Base-by-base conservation (phyloP, 2,797 vertebrate species). In the Saxicola maurus region DNA sequence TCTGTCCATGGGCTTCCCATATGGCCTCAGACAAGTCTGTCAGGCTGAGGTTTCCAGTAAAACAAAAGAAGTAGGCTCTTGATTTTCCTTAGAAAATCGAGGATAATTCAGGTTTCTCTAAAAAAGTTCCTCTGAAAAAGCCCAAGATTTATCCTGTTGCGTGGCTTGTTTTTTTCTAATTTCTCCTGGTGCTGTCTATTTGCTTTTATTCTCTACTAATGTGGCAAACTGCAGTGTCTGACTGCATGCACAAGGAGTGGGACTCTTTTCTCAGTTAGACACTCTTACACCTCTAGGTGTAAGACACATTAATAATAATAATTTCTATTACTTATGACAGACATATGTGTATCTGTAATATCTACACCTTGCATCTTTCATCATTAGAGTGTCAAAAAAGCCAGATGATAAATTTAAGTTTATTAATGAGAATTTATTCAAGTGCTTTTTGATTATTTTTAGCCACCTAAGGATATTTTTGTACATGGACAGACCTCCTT, bases 11-110 rank as follows among this genome's bases (percentile, higher is more conserved):
- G 40, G 21, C 45, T 71, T 65, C 60, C 24, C 0, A 0, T 49
- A 24, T 6, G 17, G 66, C 15, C 11, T 40, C 69, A 57, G 35
- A 56, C 7, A 67, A 71, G 62, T 48, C 60, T 0, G 0, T 38
- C 43, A 83, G 56, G 18, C 19, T 65, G 33, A 87, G 35, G 7
- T 85, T 88, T 87, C 66, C 66, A 74, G 4, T 48, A 27, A 31
- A 42, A 23, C 82, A 45, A 75, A 68, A 87, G 48, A 76, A 11
- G 20, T 56, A 66, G 68, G 16, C n/a, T 56, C 16, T 82, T 17
- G 10, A 20, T 69, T 64, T 75, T 35, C 52, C 28, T 66, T 60
- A 67, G 62, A 83, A 96, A 93, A 89, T 91, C 62, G 66, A 28
- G 28, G 31, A 30, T 56, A 64, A 21, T 61, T 65, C 45, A 81